Evolutionary conservation across 2,888 invertebrate genomes (phyloP).

Genomic region (Hirtodrosophila alboralis): DNA sequence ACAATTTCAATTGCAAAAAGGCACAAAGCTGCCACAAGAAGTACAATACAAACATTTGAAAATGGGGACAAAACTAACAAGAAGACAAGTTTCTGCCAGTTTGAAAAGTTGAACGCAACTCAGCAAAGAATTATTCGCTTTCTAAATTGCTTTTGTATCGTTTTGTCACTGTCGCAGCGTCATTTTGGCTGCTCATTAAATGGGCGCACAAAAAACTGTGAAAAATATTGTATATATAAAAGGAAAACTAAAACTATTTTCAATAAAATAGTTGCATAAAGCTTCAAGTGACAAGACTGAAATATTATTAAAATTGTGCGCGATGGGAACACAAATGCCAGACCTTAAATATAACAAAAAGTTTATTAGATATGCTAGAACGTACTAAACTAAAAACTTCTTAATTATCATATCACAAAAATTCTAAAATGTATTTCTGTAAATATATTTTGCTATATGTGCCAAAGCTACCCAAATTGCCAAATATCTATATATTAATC

Average conservation of each 20-base stretch:
- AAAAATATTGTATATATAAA: slow-evolving; percentile 7
- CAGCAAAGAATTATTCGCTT: slow-evolving; percentile 43
- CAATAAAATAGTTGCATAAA: slow-evolving; percentile 1
- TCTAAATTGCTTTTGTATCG: slow-evolving; percentile 47
- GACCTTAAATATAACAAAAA: no score
- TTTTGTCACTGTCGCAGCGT: slow-evolving; percentile 39
- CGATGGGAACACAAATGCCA: no score
- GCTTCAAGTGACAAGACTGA: neutral
- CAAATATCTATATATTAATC: neutral
- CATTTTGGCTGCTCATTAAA: slow-evolving; percentile 34
- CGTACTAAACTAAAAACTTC: no score
- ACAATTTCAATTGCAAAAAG: slow-evolving; percentile 11
- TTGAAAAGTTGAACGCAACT: slow-evolving; percentile 51
- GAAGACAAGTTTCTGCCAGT: slow-evolving; percentile 25
- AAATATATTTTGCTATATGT: no score
- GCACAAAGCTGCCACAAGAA: slow-evolving; percentile 8
- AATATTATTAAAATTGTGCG: neutral
- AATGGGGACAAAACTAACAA: slow-evolving; percentile 16
- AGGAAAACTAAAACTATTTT: neutral
- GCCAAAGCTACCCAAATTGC: neutral
- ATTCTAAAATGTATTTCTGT: no score
- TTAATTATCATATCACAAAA: no score
- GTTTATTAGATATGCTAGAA: no score
- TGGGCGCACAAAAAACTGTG: slow-evolving; percentile 1
- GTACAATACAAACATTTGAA: slow-evolving; percentile 5